Percentiles rank a stretch among this genome's conserved stretches.
Conservation (phyloP, 2,888 invertebrate genomes). For the Pocota personata region DNA sequence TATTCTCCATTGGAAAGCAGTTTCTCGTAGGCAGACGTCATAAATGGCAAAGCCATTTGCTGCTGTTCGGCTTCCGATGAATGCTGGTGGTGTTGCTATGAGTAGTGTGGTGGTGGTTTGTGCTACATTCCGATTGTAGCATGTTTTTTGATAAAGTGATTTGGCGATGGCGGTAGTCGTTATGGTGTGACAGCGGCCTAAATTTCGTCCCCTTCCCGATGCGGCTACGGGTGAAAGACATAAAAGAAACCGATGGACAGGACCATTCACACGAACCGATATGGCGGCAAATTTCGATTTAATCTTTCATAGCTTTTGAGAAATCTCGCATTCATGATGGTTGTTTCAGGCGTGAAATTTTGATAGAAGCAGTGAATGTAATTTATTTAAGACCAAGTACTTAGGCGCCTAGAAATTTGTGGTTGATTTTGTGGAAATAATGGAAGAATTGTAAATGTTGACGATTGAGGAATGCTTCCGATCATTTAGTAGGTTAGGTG, state of each 20-base stretch:
- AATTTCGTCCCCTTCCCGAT: slow-evolving; percentile 18
- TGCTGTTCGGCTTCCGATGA: slow-evolving; percentile 25
- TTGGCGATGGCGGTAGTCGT: slow-evolving; percentile 36
- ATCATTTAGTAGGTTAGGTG: too few species aligned
- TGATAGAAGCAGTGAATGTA: neutral
- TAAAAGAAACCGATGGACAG: neutral
- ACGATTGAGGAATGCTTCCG: too few species aligned
- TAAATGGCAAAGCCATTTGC: slow-evolving; percentile 63
- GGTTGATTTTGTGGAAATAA: neutral
- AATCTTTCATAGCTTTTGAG: slow-evolving; percentile 39
- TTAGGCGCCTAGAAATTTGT: neutral
- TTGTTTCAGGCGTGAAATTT: neutral
- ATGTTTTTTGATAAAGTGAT: slow-evolving; percentile 58
- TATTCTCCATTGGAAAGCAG: slow-evolving; percentile 48
- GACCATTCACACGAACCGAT: slow-evolving; percentile 21
- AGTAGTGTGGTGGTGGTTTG: slow-evolving; percentile 7
- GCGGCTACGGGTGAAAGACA: slow-evolving; percentile 1
- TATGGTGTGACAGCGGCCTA: slow-evolving; percentile 52
- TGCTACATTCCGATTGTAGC: slow-evolving; percentile 5
- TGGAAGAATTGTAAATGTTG: too few species aligned
- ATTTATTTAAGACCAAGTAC: neutral
- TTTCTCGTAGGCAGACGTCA: slow-evolving; percentile 57
- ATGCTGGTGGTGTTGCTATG: slow-evolving; percentile 11
- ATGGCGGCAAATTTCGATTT: slow-evolving; percentile 45
- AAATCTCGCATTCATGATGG: slow-evolving; percentile 26